Conservation (phyloP, 2,113 vertebrate species). For the Arizona elegans region DNA sequence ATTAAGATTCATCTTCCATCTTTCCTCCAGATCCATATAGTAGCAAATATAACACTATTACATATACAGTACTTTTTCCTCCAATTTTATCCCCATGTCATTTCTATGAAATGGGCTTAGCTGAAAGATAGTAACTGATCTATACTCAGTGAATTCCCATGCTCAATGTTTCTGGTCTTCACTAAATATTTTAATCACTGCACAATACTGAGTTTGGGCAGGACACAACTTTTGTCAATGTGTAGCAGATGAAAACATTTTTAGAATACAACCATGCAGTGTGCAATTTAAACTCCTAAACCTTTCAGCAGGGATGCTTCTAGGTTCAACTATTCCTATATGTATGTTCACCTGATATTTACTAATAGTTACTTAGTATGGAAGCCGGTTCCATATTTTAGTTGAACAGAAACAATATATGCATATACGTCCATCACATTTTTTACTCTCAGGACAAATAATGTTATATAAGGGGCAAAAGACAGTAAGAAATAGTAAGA, state of each 20-base stretch:
- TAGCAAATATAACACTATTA: neutral
- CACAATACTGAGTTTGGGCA: neutral
- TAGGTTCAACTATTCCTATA: neutral
- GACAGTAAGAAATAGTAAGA: neutral
- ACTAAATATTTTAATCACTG: neutral
- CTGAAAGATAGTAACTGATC: no score
- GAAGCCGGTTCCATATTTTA: neutral
- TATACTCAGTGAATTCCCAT: no score
- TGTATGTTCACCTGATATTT: neutral
- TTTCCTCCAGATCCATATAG: neutral
- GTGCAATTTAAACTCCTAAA: neutral
- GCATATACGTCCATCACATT: neutral
- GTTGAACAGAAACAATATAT: neutral
- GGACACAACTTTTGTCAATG: neutral
- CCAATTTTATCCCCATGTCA: neutral
- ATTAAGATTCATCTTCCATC: neutral
- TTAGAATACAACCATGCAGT: neutral
- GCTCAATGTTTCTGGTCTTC: no score
- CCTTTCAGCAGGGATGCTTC: neutral
- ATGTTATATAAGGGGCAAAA: neutral
- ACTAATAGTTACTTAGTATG: neutral
- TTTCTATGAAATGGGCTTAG: neutral
- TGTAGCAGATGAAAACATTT: neutral
- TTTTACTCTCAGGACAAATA: neutral
- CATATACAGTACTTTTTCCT: neutral